Base-by-base conservation (phyloP, 2,888 invertebrate genomes). In the Orthosia cruda region DNA sequence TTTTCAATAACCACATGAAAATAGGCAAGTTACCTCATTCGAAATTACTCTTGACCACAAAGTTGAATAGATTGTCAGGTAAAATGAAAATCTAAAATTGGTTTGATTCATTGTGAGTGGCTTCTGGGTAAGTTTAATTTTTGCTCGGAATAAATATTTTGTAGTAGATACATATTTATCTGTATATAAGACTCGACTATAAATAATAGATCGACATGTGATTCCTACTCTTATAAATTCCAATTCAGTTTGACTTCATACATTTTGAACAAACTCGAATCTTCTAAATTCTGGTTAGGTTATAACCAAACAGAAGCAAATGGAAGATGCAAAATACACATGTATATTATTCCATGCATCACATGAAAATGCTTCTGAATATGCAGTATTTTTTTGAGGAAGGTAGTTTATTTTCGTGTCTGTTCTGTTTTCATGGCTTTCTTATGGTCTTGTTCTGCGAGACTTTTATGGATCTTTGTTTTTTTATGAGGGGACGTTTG, bases 161-260 rank as follows among this genome's bases (percentile, higher is more conserved):
- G 12, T 20, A 5, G 32, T 58, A 40, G 9, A 40, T 40, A 40
- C 1, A 40, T 40, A 32, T 18, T 9, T 57, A 26, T 11, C 26
- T 32, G 26, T 26, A 15, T 55, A 26, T 32, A 32, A 32, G 32
- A 32, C 32, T 32, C 7, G 32, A 32, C 32, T 32, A 32, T 45
- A 20, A 61, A 40, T 52, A 3, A 57, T 20, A 50, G 50, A 52
- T 64, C 13, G 47, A 9, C 18, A 49, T 74, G 47, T 9, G 40
- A 58, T 52, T 66, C 49, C 7, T n/a, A 62, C 18, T 49, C 50
- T 69, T 55, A 18, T 74, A 57, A 40, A 74, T 62, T 49, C 49
- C 23, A 18, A 75, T 57, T 49, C 18, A n/a, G 11, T 26, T 23
- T 55, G 55, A 5, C 12, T 55, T 47, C 18, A 9, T 73, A 79